phyloP scores from a whole-genome alignment of 2,113 vertebrate species.

The Sminthopsis crassicaudata region DNA sequence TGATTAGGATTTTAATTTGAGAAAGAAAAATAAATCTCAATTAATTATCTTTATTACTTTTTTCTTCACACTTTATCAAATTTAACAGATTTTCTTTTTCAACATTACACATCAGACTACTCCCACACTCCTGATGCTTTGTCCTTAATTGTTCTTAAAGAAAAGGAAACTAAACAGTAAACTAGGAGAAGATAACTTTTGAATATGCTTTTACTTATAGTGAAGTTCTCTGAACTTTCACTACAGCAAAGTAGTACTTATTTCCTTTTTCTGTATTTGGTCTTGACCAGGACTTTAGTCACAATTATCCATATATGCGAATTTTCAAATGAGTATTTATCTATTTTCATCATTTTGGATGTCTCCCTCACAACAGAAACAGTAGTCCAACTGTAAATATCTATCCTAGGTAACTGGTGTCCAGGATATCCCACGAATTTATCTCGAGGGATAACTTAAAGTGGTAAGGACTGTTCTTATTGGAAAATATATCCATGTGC shows the following conservation, averaged over 20 bases:
- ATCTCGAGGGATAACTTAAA: background rate
- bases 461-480: background rate
- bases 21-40: conserved; percentile 25
- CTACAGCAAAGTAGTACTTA: background rate
- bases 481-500: background rate
- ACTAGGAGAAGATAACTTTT: background rate
- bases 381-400: background rate
- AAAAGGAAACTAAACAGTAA: background rate
- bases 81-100: conserved; percentile 35
- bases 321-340: background rate
- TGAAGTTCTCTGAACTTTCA: background rate
- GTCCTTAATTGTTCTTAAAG: conserved; percentile 35
- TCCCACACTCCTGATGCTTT: conserved; percentile 1
- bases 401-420: background rate
- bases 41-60: conserved; percentile 11
- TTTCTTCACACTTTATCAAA: conserved; percentile 33
- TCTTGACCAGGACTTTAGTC: background rate
- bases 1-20: conserved; percentile 19
- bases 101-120: background rate
- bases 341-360: background rate
- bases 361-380: background rate
- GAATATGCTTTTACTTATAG: background rate
- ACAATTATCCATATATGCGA: conserved; percentile 27
- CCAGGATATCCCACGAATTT: background rate
- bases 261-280: background rate